Conservation (phyloP, 2,888 invertebrate genomes). For the Pristionchus exspectatus region DNA sequence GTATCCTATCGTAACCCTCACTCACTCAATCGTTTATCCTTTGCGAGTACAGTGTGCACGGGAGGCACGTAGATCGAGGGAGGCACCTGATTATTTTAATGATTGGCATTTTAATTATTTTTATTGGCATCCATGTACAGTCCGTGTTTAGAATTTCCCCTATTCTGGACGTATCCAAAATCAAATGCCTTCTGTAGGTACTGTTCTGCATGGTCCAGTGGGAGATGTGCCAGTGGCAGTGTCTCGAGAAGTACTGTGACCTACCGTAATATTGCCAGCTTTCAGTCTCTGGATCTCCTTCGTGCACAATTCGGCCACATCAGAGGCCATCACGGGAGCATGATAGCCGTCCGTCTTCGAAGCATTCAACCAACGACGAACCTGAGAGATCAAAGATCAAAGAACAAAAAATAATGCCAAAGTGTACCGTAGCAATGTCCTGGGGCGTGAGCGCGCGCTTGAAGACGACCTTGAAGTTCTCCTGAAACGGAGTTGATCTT, state of each 20-base stretch:
- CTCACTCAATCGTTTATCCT: conserved; percentile 23
- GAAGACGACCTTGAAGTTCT: conserved; percentile 41
- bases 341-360: conserved; percentile 26
- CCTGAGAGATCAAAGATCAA: neutral
- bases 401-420: neutral
- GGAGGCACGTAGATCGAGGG: conserved; percentile 29
- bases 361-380: conserved; percentile 27
- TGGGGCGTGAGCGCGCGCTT: conserved; percentile 39
- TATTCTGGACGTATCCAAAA: too few species aligned
- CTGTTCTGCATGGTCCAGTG: too few species aligned
- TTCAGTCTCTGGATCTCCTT: neutral
- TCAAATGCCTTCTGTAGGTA: too few species aligned
- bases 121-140: too few species aligned
- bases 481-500: neutral
- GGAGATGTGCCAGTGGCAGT: too few species aligned
- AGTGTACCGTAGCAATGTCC: conserved; percentile 23
- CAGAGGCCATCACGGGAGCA: conserved; percentile 19
- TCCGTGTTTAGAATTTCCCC: too few species aligned
- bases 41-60: conserved; percentile 15
- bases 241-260: neutral
- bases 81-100: too few species aligned
- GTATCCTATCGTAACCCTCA: neutral
- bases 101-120: too few species aligned
- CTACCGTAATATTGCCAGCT: neutral
- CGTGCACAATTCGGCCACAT: conserved; percentile 10